These are phyloP conservation scores for Tenebrosternarchus preto DNA, from an alignment of 2,113 vertebrate species.

Conservation along the genomic window DNA sequence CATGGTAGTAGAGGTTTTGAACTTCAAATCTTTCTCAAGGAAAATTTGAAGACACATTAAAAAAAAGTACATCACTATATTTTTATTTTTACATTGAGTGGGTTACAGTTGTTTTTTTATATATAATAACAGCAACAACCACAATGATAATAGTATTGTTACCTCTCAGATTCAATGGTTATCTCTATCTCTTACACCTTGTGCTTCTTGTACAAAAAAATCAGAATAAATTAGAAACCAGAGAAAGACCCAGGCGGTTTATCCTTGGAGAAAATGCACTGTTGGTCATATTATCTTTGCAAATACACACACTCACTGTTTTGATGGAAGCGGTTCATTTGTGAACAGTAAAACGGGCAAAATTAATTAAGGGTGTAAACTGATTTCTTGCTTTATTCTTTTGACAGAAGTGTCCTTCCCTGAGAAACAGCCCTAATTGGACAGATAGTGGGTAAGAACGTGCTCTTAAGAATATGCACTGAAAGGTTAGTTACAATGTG, in stretches of 20 bases:
- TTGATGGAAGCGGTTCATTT: constrained; percentile 65
- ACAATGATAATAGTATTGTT: too few species aligned
- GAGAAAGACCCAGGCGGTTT: constrained; percentile 61
- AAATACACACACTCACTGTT: constrained; percentile 48
- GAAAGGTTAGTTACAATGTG: not conserved
- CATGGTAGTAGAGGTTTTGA: constrained; percentile 25
- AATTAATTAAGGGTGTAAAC: constrained; percentile 68
- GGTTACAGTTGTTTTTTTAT: too few species aligned
- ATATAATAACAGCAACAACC: too few species aligned
- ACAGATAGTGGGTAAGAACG: constrained; percentile 65
- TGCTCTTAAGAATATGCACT: constrained; percentile 48
- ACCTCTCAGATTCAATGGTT: too few species aligned
- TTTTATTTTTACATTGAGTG: too few species aligned
- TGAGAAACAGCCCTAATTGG: constrained; percentile 59
- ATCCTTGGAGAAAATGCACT: constrained; percentile 25
- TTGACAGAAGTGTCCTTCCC: constrained; percentile 53
- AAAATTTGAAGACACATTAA: constrained; percentile 9
- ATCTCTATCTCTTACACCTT: not conserved
- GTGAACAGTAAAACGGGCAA: constrained; percentile 61
- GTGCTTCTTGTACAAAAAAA: constrained; percentile 21
- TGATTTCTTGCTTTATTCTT: constrained; percentile 67
- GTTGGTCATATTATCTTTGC: constrained; percentile 9
- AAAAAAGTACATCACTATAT: constrained; percentile 2
- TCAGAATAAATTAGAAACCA: constrained; percentile 55
- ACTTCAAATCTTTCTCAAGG: constrained; percentile 31